Conservation (phyloP, 1,140 invertebrate genomes). For the Drosophila pandora region DNA sequence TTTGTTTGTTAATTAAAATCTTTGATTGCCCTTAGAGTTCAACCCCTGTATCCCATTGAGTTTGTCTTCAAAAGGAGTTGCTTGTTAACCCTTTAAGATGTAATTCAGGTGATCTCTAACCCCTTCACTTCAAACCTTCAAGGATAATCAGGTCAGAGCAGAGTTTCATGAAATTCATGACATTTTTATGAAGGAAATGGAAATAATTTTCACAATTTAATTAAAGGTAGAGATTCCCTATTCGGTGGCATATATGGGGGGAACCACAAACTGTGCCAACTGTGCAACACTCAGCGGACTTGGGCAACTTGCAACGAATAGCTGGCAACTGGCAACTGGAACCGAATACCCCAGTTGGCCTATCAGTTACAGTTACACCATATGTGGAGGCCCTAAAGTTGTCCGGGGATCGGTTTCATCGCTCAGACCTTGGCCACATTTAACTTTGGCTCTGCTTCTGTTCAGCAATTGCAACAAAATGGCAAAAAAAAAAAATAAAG, state of each 20-base stretch:
- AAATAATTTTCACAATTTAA: background rate
- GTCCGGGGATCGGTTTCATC: conserved; percentile 61
- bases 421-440: conserved; percentile 77
- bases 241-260: conserved; percentile 13
- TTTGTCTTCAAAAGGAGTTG: conserved; percentile 6
- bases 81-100: conserved; percentile 48
- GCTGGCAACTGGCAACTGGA: conserved; percentile 22
- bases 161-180: too few relatives aligned
- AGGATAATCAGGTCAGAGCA: background rate
- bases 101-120: conserved; percentile 12
- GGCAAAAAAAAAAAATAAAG: conserved; percentile 37
- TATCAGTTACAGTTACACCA: conserved; percentile 62
- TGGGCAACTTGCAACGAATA: conserved; percentile 22
- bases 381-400: conserved; percentile 64
- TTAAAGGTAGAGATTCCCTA: conserved; percentile 20
- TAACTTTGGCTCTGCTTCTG: conserved; percentile 54
- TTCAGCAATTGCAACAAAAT: conserved; percentile 33
- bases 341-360: conserved; percentile 52
- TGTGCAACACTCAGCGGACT: conserved; percentile 36
- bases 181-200: background rate
- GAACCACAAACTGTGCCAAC: conserved; percentile 68
- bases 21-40: conserved; percentile 38
- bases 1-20: conserved; percentile 76
- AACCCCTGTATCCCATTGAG: conserved; percentile 42
- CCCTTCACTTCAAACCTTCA: conserved; percentile 21